Percentiles rank a stretch among this genome's conserved stretches.
Evolutionary conservation across 2,888 invertebrate genomes (phyloP).

Genomic region (Spatulosminthurus flaviceps): DNA sequence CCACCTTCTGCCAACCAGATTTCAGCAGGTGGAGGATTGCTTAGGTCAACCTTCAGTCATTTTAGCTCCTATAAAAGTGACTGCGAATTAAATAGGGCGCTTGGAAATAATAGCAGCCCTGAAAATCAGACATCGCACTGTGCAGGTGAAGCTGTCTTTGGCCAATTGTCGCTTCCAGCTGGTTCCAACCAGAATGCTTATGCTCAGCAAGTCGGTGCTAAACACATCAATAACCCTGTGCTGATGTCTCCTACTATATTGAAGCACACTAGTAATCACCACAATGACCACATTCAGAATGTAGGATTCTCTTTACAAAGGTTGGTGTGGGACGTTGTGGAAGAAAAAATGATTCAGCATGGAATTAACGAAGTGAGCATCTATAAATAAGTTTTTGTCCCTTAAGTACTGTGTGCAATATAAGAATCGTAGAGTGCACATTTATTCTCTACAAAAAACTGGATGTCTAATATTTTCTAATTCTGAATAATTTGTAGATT

Average conservation of each 20-base stretch:
- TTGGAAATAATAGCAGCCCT: neutral
- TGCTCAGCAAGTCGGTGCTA: neutral
- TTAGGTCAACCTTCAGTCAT: neutral
- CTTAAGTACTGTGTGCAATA: neutral
- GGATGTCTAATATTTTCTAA: too few species aligned
- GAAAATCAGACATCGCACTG: too few species aligned
- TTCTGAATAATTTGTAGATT: slow-evolving; percentile 24
- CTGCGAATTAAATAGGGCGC: neutral
- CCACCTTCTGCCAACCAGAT: neutral
- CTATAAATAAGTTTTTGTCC: neutral
- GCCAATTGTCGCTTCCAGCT: neutral
- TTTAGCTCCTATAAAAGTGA: neutral
- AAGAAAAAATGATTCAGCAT: slow-evolving; percentile 57
- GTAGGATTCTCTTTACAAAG: slow-evolving; percentile 32
- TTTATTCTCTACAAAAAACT: too few species aligned
- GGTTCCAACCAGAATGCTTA: neutral
- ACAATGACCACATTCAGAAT: slow-evolving; percentile 19
- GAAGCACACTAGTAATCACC: neutral
- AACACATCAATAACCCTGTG: neutral
- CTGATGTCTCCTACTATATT: neutral
- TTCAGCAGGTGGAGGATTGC: neutral
- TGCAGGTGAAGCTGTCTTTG: neutral
- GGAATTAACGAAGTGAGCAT: slow-evolving; percentile 61
- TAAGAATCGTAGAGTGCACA: too few species aligned
- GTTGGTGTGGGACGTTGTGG: slow-evolving; percentile 59